Percentiles rank a stretch among this genome's conserved stretches.
phyloP scores from a whole-genome alignment of 2,888 invertebrate species.

The Hoplodrina ambigua region DNA sequence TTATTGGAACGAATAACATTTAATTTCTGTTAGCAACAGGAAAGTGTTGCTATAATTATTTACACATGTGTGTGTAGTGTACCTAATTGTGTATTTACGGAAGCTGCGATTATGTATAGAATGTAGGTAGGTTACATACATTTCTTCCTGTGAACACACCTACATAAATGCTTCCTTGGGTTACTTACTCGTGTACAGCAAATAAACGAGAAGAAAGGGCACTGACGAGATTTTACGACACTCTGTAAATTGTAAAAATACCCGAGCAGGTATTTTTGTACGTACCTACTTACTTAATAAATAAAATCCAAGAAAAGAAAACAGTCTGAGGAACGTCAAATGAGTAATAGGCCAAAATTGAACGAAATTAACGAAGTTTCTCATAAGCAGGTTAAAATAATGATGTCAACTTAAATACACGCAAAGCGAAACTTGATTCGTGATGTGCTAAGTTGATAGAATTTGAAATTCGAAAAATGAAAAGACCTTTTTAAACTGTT shows the following conservation, averaged over 20 bases:
- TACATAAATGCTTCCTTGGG: conserved; percentile 21
- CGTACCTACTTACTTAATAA: background rate
- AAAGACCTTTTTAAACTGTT: background rate
- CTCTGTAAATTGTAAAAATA: background rate
- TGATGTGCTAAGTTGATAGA: conserved; percentile 9
- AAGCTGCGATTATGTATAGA: conserved; percentile 25
- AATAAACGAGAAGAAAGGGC: background rate
- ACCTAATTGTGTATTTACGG: conserved; percentile 36
- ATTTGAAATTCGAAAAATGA: background rate
- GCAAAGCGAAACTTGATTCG: conserved; percentile 7
- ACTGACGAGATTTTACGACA: background rate
- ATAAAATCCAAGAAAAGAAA: background rate
- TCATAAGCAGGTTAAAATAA: conserved; percentile 13
- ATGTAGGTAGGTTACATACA: background rate
- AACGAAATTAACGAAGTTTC: conserved; percentile 9
- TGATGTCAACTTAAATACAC: conserved; percentile 34
- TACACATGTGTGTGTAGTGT: background rate
- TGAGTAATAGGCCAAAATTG: conserved; percentile 5
- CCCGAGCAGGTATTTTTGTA: too few relatives aligned
- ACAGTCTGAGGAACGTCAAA: background rate
- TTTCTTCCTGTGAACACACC: conserved; percentile 27
- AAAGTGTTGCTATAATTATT: conserved; percentile 39
- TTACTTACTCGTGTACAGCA: background rate
- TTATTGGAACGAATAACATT: conserved; percentile 19
- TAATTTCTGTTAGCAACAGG: conserved; percentile 30